Conservation (phyloP, 2,888 invertebrate genomes). For the Cheilosia pagana region DNA sequence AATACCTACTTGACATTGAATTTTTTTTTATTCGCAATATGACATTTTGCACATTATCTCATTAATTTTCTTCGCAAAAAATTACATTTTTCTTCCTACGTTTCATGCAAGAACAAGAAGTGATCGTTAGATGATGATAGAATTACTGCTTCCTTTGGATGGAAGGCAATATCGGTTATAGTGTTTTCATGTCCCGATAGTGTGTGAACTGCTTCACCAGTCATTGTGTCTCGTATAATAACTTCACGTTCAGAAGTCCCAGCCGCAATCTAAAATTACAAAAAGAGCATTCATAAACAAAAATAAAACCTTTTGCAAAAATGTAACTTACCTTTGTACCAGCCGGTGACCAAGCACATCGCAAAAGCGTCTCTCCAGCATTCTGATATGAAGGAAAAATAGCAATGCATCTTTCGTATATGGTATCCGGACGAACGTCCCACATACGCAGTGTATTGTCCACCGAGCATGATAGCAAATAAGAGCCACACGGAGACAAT, state of each 20-base stretch:
- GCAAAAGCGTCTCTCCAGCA: conserved; percentile 97
- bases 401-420: conserved; percentile 95
- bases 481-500: conserved; percentile 87
- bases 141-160: conserved; percentile 96
- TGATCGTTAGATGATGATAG: conserved; percentile 98
- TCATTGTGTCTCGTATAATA: conserved; percentile 98
- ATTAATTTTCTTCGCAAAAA: not conserved
- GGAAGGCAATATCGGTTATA: conserved; percentile 98
- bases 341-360: conserved; percentile 97
- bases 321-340: conserved; percentile 89
- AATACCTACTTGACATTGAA: not conserved
- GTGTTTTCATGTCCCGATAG: conserved; percentile 98
- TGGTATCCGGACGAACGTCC: conserved; percentile 98
- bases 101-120: conserved; percentile 97
- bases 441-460: conserved; percentile 97
- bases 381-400: conserved; percentile 96
- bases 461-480: conserved; percentile 97
- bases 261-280: conserved; percentile 82
- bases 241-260: conserved; percentile 98
- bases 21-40: too few relatives aligned
- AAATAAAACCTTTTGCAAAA: not conserved
- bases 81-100: conserved; percentile 80
- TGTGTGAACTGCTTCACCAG: conserved; percentile 95
- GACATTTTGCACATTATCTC: too few relatives aligned
- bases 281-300: not conserved